phyloP scores from a whole-genome alignment of 2,113 vertebrate genomes.

The Halichoeres trimaculatus region DNA sequence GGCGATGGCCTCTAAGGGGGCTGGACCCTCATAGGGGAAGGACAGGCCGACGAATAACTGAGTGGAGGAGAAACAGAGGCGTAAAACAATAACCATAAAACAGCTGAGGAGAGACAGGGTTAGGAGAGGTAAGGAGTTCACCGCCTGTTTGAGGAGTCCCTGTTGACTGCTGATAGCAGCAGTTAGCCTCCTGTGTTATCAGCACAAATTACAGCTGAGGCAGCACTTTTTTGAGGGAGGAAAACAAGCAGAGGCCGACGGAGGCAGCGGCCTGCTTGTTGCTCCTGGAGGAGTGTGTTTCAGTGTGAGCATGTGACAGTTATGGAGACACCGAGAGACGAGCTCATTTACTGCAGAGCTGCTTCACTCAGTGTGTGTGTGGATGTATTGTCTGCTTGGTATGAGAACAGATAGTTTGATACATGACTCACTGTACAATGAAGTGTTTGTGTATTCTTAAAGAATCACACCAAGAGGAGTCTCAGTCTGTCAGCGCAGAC shows the following conservation, averaged over 20 bases:
- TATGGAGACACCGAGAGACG: not conserved
- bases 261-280: not conserved
- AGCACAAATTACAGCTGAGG: conserved; percentile 23
- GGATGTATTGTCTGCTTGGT: not conserved
- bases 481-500: no score
- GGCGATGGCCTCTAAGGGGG: conserved; percentile 96
- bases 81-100: not conserved
- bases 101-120: not conserved
- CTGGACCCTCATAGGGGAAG: conserved; percentile 97
- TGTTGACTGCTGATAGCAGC: conserved; percentile 39
- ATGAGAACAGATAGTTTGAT: not conserved
- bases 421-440: conserved; percentile 8
- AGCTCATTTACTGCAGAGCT: conserved; percentile 26
- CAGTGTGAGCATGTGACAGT: conserved; percentile 11
- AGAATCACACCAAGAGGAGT: conserved; percentile 8
- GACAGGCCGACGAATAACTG: conserved; percentile 98
- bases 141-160: conserved; percentile 13
- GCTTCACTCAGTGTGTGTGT: conserved; percentile 79
- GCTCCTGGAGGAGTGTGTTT: not conserved
- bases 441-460: not conserved
- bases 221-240: conserved; percentile 32
- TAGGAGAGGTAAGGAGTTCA: not conserved
- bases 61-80: conserved; percentile 12
- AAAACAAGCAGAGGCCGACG: conserved; percentile 3
- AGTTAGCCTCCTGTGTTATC: conserved; percentile 28